Evolutionary conservation across 2,888 invertebrate genomes (phyloP).

Genomic region (Heliconius ethilla): DNA sequence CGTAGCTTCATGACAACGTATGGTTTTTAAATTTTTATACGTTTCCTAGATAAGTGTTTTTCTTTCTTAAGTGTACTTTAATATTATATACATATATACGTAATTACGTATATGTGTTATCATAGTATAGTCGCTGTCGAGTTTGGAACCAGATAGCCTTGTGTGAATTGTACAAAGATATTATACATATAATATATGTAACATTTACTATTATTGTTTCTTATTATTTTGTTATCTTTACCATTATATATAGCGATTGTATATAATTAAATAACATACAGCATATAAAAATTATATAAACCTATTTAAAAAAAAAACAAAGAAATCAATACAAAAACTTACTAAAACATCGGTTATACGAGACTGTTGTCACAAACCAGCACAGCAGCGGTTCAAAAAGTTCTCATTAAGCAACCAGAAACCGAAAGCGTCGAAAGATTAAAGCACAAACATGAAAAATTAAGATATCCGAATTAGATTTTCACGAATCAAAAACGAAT

Average conservation of each 20-base stretch:
- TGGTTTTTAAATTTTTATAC: no score
- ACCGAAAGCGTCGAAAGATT: constrained; percentile 53
- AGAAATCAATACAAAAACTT: not conserved
- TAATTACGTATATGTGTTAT: not conserved
- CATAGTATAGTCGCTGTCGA: not conserved
- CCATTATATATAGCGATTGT: not conserved
- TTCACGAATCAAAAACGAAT: constrained; percentile 77
- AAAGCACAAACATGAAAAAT: constrained; percentile 64
- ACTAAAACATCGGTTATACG: constrained; percentile 6
- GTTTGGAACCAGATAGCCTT: not conserved
- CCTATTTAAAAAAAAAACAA: not conserved
- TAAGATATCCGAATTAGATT: constrained; percentile 69
- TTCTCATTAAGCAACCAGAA: constrained; percentile 40
- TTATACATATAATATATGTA: not conserved
- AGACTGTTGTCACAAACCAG: constrained; percentile 17
- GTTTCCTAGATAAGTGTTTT: no score
- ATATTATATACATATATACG: no score
- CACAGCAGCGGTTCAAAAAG: constrained; percentile 23
- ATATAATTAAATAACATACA: not conserved
- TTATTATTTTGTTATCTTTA: not conserved
- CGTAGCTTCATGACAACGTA: no score
- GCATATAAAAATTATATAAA: not conserved
- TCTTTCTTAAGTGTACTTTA: no score
- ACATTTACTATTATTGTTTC: not conserved
- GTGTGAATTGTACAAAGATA: not conserved